Conservation (phyloP, 37 sponge, comb jelly and placozoan genomes). For the Oopsacas minuta region DNA sequence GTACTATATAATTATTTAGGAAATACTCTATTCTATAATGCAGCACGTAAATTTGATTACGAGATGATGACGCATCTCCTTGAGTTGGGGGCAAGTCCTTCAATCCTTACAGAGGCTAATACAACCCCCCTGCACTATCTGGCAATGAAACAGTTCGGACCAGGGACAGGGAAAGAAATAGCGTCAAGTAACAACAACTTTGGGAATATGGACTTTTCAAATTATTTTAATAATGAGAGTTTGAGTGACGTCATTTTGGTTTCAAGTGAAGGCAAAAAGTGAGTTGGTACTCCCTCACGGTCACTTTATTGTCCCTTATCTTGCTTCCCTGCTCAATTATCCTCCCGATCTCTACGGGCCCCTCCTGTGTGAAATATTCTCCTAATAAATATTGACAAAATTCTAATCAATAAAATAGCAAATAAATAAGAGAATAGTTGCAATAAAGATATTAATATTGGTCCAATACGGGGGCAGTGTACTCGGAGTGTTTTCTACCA, state of each 20-base stretch:
- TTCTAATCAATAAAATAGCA: no score
- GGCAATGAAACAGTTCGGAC: not conserved
- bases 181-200: not conserved
- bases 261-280: constrained; percentile 1
- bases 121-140: not conserved
- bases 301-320: no score
- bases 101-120: not conserved
- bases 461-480: constrained; percentile 70
- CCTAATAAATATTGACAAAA: no score
- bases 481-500: constrained; percentile 92
- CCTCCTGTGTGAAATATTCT: no score
- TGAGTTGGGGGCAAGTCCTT: not conserved
- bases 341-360: no score
- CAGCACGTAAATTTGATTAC: not conserved
- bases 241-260: not conserved
- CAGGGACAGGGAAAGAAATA: not conserved
- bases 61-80: constrained; percentile 1
- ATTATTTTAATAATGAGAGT: not conserved
- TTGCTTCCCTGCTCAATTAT: no score
- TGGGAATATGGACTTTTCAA: not conserved
- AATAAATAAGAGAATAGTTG: no score
- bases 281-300: no score
- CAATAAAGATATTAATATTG: no score
- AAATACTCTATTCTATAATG: not conserved
- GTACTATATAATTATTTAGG: no score